Conservation (phyloP, 2,797 vertebrate genomes). For the Phyllotis vaccarum region DNA sequence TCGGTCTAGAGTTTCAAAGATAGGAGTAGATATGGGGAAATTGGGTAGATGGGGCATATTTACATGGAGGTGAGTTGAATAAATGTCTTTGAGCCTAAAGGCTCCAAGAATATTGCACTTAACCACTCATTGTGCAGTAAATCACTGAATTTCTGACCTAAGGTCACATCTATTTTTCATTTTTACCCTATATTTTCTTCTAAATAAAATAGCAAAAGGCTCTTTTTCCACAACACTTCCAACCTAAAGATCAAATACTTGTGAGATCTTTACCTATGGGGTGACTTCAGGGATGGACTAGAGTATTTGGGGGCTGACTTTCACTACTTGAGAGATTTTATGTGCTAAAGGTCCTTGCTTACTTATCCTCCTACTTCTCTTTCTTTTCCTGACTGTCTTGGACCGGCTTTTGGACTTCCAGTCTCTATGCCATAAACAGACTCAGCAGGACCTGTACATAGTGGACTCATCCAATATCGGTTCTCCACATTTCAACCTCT, state of each 20-base stretch:
- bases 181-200: neutral
- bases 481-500: slow-evolving; percentile 66
- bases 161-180: neutral
- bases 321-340: slow-evolving; percentile 67
- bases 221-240: neutral
- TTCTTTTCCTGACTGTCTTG: slow-evolving; percentile 73
- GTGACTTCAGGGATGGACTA: slow-evolving; percentile 3
- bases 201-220: neutral
- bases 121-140: neutral
- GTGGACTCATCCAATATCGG: slow-evolving; percentile 66
- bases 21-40: neutral
- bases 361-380: slow-evolving; percentile 81
- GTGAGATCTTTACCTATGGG: neutral
- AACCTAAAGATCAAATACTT: neutral
- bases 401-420: slow-evolving; percentile 80
- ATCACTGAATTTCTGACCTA: neutral
- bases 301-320: slow-evolving; percentile 54
- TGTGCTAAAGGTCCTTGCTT: slow-evolving; percentile 74
- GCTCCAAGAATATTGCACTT: neutral
- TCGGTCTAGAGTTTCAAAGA: neutral
- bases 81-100: neutral
- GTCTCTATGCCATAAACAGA: slow-evolving; percentile 81
- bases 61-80: neutral
- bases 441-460: slow-evolving; percentile 65
- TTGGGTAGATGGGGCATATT: neutral